Evolutionary conservation across 2,113 vertebrate species (phyloP).

Genomic region (Mungos mungo): DNA sequence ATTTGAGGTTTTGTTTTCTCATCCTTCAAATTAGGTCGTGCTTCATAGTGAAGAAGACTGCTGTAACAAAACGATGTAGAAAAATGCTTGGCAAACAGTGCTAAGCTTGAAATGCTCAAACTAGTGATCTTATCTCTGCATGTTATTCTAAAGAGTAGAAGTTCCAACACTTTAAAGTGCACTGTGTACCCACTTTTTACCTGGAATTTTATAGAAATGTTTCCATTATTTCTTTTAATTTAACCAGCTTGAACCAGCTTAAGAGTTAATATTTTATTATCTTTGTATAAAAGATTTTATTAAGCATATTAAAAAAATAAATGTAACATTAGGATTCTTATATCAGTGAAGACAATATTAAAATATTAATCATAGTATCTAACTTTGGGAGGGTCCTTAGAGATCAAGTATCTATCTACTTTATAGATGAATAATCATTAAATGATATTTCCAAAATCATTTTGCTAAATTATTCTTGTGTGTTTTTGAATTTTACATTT

Average conservation of each 20-base stretch:
- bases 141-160: background rate
- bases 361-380: constrained; percentile 4
- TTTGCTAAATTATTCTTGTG: background rate
- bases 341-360: constrained; percentile 30
- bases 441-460: background rate
- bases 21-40: background rate
- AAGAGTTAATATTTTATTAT: background rate
- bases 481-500: background rate
- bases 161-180: background rate
- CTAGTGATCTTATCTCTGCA: background rate
- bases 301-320: background rate
- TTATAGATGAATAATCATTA: background rate
- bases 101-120: background rate
- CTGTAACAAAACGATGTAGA: background rate
- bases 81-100: background rate
- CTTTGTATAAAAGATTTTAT: background rate
- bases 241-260: background rate
- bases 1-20: background rate
- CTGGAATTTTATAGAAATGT: background rate
- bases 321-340: background rate
- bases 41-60: background rate
- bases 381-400: background rate
- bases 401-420: background rate
- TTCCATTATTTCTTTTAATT: background rate
- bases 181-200: background rate